Evolutionary conservation across 2,113 vertebrate genomes (phyloP).

Genomic region (Apteryx mantelli): DNA sequence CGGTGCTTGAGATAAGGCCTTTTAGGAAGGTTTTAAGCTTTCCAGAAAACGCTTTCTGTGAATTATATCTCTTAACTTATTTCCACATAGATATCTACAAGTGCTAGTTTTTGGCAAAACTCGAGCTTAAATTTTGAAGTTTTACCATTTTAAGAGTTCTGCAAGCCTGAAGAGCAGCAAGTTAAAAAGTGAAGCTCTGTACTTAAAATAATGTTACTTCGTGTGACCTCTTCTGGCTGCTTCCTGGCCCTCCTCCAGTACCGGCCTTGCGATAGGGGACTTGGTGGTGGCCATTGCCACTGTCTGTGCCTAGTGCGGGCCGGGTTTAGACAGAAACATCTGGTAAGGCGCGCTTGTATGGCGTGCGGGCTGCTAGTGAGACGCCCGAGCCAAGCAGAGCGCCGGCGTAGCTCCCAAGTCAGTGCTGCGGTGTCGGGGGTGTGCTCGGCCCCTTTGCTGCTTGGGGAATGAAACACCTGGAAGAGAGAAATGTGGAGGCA

Average conservation of each 20-base stretch:
- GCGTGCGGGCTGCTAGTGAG: neutral
- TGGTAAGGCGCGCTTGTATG: neutral
- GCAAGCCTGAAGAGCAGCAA: neutral
- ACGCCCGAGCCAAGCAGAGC: neutral
- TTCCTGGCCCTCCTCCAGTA: neutral
- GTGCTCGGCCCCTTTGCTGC: neutral
- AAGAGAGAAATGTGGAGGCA: neutral
- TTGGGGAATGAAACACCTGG: neutral
- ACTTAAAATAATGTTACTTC: neutral
- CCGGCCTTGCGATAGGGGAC: neutral
- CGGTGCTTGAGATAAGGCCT: neutral
- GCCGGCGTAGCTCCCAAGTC: fast-evolving
- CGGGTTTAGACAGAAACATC: neutral
- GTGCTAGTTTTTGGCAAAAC: neutral
- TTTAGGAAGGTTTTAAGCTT: neutral
- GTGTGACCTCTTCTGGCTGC: neutral
- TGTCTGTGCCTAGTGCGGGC: neutral
- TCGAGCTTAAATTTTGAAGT: neutral
- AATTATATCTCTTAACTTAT: neutral
- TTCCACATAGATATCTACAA: neutral
- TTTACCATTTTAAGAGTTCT: neutral
- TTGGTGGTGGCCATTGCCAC: neutral
- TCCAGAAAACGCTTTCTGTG: neutral
- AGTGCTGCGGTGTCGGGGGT: neutral
- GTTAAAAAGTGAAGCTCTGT: neutral